phyloP scores from a whole-genome alignment of 2,888 invertebrate species.

The Eupithecia dodoneata region DNA sequence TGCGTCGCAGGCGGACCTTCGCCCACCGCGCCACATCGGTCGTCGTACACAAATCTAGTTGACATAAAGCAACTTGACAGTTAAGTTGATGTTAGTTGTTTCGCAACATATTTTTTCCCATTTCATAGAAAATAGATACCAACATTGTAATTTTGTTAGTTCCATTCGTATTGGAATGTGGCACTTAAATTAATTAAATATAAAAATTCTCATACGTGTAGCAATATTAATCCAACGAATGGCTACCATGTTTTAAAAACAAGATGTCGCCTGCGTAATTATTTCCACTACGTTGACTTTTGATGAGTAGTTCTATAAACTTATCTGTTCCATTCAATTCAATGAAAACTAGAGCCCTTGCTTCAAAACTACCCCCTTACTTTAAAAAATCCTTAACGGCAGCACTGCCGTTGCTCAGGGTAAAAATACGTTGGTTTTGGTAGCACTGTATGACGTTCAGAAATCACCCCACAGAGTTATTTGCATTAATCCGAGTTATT shows the following conservation, averaged over 20 bases:
- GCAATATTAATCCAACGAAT: slow-evolving; percentile 66
- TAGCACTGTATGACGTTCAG: slow-evolving; percentile 58
- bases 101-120: background rate
- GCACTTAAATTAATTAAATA: background rate
- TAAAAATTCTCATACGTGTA: slow-evolving; percentile 28
- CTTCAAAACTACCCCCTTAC: background rate
- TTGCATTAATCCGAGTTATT: slow-evolving; percentile 77
- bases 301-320: slow-evolving; percentile 2
- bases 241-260: slow-evolving; percentile 69
- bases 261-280: slow-evolving; percentile 78
- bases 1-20: too few species aligned
- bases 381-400: background rate
- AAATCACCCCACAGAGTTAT: slow-evolving; percentile 66
- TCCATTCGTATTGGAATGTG: background rate
- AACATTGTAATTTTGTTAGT: background rate
- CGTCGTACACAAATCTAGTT: too few species aligned
- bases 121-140: background rate
- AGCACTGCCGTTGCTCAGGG: background rate
- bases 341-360: background rate
- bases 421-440: background rate
- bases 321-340: background rate
- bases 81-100: background rate
- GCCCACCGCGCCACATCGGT: too few species aligned
- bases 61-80: background rate
- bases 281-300: slow-evolving; percentile 72